A percentile compares a stretch with the other conserved stretches of the same genome.
These are phyloP conservation scores for Dreissena rostriformis DNA, from an alignment of 1,140 invertebrate species.

Conservation along the genomic window DNA sequence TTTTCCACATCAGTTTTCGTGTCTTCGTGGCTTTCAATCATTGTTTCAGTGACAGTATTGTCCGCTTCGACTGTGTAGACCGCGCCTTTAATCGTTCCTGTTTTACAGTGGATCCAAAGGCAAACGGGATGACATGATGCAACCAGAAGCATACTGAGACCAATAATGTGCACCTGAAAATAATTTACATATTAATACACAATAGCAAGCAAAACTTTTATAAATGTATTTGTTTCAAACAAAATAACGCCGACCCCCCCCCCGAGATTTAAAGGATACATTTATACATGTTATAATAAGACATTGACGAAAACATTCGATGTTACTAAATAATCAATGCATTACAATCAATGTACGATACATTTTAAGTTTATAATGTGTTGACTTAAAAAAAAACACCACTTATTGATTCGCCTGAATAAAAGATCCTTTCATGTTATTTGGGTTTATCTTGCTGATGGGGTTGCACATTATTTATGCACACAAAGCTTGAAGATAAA, in stretches of 20 bases:
- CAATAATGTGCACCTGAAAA: slow-evolving; percentile 30
- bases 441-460: background rate
- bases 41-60: background rate
- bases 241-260: too few species aligned
- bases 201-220: background rate
- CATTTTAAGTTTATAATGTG: too few species aligned
- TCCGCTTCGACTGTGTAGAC: slow-evolving; percentile 4
- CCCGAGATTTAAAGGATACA: too few species aligned
- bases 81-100: background rate
- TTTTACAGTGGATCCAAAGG: slow-evolving; percentile 43
- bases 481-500: background rate
- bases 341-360: too few species aligned
- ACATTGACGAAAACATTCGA: background rate
- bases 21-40: slow-evolving; percentile 5
- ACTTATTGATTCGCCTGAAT: background rate
- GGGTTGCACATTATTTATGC: background rate
- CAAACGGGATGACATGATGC: slow-evolving; percentile 18
- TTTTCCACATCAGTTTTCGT: too few species aligned
- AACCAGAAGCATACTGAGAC: background rate
- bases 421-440: background rate
- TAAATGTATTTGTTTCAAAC: background rate
- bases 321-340: background rate
- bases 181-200: background rate
- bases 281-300: too few species aligned
- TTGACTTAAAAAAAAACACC: too few species aligned